A percentile compares a stretch with the other conserved stretches of the same genome.
phyloP scores from a whole-genome alignment of 2,113 vertebrate genomes.

The Pseudorasbora parva region DNA sequence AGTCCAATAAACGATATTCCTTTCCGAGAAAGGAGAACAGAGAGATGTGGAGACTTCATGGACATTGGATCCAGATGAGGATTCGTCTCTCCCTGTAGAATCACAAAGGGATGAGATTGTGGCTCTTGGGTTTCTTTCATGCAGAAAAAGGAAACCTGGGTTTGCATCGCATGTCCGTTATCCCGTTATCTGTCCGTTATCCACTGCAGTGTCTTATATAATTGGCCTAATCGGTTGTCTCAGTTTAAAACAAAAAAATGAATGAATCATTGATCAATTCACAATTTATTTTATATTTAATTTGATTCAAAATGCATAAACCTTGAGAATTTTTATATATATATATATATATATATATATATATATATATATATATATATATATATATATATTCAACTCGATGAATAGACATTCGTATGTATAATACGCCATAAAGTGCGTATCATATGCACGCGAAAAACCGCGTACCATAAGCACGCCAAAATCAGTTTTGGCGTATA shows the following conservation, averaged over 20 bases:
- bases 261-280: neutral
- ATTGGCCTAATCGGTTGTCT: no score
- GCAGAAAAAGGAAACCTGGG: constrained; percentile 11
- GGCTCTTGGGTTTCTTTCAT: constrained; percentile 38
- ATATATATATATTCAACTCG: no score
- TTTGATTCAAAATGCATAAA: neutral
- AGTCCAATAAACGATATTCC: constrained; percentile 39
- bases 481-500: no score
- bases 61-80: constrained; percentile 61
- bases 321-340: no score
- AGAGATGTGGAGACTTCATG: constrained; percentile 43
- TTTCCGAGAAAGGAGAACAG: constrained; percentile 34
- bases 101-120: neutral
- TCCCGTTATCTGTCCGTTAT: neutral
- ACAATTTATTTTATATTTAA: neutral
- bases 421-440: no score
- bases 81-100: constrained; percentile 5
- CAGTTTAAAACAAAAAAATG: no score
- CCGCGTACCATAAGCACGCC: no score
- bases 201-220: neutral
- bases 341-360: no score
- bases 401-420: no score
- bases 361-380: no score
- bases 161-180: neutral
- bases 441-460: no score